Evolutionary conservation across 1,140 invertebrate species (phyloP), one percentile per base, ranked within the genome.

Genomic region (Phocides pigmalion): DNA sequence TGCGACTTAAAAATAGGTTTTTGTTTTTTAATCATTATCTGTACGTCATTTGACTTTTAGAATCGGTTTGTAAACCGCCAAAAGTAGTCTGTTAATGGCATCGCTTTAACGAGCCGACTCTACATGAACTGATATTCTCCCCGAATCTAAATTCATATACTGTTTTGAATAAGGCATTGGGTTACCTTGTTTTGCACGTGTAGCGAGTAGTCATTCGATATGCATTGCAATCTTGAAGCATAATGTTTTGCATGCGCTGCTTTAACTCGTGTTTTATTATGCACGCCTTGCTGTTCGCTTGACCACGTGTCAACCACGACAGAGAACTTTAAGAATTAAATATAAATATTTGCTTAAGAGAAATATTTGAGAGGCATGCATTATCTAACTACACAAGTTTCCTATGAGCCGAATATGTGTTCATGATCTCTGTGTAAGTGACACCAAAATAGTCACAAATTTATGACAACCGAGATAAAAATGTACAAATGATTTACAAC

Each of bases 151-250:
- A 17, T 50, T 11, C 25, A 16, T 14, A 19, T 12, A 12, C 1
- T 35, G 46, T 49, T 50, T 50, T 17, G 47, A n/a, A 28, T 16
- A 15, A 16, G 14, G 25, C 15, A 49, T 50, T 11, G 22, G 20
- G 14, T 50, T 35, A 50, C 47, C 47, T 32, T 14, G 47, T 35
- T 50, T 16, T 16, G 25, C 47, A 32, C 47, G 47, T 17, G 47
- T 28, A 32, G 25, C 25, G 14, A 50, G 12, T 49, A 32, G 47
- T 16, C 25, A 50, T 50, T 50, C 15, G 25, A 50, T 50, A 50
- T 32, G 47, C 22, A 49, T 15, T 14, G 9, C 46, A 49, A 15
- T 32, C n/a, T 28, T 15, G 14, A 39, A 11, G 5, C n/a, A 39
- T 39, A 39, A 39, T 39, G 35, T 39, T 32, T 32, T 50, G 47